A percentile compares a stretch with the other conserved stretches of the same genome.
Conservation (phyloP, 2,113 vertebrate species). For the Condylura cristata region DNA sequence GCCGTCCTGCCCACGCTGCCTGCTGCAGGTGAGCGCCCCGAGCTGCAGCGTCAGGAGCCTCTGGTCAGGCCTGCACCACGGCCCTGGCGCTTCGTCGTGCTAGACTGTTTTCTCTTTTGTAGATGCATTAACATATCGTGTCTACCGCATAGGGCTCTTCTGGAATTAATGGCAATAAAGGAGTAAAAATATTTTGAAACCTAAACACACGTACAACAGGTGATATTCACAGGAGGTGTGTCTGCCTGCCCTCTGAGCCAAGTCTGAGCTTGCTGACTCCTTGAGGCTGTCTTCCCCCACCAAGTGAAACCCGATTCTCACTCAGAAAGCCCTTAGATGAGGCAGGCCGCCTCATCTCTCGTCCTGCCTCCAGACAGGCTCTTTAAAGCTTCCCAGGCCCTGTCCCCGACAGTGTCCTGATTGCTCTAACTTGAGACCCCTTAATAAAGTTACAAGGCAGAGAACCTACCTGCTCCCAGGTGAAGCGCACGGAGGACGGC, state of each 20-base stretch:
- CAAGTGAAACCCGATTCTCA: background rate
- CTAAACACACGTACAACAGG: background rate
- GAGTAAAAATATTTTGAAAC: background rate
- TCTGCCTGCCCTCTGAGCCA: background rate
- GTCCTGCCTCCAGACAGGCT: background rate
- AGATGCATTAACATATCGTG: accelerated
- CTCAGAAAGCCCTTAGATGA: background rate
- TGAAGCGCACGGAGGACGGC: slow-evolving; percentile 96
- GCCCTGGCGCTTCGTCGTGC: background rate
- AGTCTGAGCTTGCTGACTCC: background rate
- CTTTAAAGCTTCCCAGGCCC: background rate
- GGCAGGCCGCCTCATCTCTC: background rate
- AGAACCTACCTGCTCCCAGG: slow-evolving; percentile 95
- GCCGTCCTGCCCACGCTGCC: background rate
- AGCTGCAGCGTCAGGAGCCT: background rate
- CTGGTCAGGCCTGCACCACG: background rate
- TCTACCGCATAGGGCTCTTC: background rate
- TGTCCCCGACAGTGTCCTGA: too few species aligned
- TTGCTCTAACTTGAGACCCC: background rate
- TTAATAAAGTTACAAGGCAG: background rate
- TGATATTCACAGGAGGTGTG: background rate
- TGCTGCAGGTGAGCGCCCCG: background rate
- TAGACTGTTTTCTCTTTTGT: background rate
- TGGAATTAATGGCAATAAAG: background rate
- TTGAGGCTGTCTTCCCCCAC: background rate